Conservation (phyloP, 2,888 invertebrate genomes). For the Eledona agricola region DNA sequence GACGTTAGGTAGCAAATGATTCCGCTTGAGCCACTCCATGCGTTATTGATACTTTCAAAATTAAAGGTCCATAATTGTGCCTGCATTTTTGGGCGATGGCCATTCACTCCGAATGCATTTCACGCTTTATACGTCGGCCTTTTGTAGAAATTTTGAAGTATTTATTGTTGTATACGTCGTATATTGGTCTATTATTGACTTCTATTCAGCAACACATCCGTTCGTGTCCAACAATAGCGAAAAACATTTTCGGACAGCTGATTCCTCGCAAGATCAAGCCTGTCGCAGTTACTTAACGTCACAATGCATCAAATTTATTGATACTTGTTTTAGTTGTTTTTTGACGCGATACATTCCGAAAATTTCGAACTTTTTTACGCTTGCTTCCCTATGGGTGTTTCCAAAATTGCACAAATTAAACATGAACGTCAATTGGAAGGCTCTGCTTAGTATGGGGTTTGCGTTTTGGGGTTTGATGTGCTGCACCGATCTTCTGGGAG, state of each 20-base stretch:
- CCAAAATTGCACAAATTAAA: constrained; percentile 15
- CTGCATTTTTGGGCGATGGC: neutral
- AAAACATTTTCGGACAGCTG: constrained; percentile 21
- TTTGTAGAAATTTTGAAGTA: constrained; percentile 30
- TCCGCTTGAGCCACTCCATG: too few species aligned
- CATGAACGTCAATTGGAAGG: constrained; percentile 29
- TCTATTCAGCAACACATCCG: constrained; percentile 21
- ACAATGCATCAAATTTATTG: constrained; percentile 10
- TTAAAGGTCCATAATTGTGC: constrained; percentile 1
- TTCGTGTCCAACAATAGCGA: constrained; percentile 7
- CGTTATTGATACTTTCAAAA: too few species aligned
- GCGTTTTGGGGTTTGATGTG: constrained; percentile 26
- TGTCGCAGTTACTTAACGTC: constrained; percentile 17
- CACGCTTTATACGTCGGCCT: constrained; percentile 24
- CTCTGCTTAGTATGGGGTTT: constrained; percentile 25
- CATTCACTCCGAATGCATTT: constrained; percentile 19
- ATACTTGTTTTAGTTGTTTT: constrained; percentile 21
- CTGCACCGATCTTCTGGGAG: constrained; percentile 25
- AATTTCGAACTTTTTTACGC: constrained; percentile 3
- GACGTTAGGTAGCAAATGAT: too few species aligned
- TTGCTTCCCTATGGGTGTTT: constrained; percentile 8
- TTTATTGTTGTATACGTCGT: constrained; percentile 26
- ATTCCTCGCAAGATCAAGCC: constrained; percentile 14
- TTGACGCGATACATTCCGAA: constrained; percentile 15
- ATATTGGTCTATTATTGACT: constrained; percentile 34